Evolutionary conservation across 1,140 invertebrate species (phyloP).

Genomic region (Neelides sp.): DNA sequence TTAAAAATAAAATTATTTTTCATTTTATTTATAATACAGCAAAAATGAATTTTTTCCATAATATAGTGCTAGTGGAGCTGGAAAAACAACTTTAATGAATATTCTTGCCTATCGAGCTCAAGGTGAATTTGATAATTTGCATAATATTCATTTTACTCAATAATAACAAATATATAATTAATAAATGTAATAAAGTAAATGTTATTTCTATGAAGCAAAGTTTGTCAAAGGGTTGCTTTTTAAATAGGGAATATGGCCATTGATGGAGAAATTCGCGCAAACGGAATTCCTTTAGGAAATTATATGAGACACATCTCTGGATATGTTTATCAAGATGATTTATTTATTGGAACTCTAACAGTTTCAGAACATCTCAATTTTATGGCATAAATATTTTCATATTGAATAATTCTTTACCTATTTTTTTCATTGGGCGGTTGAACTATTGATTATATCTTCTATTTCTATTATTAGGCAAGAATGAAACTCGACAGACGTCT

Average conservation of each 20-base stretch:
- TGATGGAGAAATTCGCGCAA: conserved; percentile 37
- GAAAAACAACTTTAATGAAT: conserved; percentile 42
- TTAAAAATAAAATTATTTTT: conserved; percentile 4
- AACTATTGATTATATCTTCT: not conserved
- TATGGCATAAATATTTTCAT: conserved; percentile 34
- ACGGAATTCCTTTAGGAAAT: conserved; percentile 34
- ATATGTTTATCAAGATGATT: conserved; percentile 47
- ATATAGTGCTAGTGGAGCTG: conserved; percentile 34
- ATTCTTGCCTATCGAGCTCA: conserved; percentile 47
- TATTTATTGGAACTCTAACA: conserved; percentile 44
- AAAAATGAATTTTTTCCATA: too few species aligned
- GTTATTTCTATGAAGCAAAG: not conserved
- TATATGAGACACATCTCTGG: conserved; percentile 41
- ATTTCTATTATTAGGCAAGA: conserved; percentile 53
- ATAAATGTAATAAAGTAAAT: not conserved
- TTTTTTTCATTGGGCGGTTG: not conserved
- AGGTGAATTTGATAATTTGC: conserved; percentile 21
- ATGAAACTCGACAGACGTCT: conserved; percentile 61
- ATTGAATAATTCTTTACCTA: not conserved
- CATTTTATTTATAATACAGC: too few species aligned
- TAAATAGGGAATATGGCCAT: conserved; percentile 34
- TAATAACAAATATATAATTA: not conserved
- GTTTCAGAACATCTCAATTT: conserved; percentile 44
- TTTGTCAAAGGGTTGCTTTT: not conserved
- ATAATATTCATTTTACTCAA: not conserved